Base-by-base conservation (phyloP, 2,888 invertebrate species). In the Neoascia interrupta region DNA sequence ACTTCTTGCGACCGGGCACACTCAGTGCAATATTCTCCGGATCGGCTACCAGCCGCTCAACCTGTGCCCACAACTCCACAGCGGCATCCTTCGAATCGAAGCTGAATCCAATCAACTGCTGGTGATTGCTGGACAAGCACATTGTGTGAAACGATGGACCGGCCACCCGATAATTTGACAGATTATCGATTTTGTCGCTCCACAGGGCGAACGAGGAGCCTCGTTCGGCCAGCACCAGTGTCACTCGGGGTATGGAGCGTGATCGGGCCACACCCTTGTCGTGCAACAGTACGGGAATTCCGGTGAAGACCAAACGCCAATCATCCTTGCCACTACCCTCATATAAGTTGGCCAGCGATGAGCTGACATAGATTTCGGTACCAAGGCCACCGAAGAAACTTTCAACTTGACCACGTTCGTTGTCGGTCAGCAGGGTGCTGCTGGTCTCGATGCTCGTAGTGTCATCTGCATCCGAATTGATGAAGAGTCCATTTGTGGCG, bases 171-270 rank as follows among this genome's bases (percentile, higher is more conserved):
- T 95, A 96, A 66, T 93, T 91, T 5, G 94, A 93, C 80, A 95
- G 89, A 86, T 95, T 94, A 87, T 95, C 95, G 82, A 96, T 93
- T 49, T 92, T 92, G 87, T 96, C 95, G 82, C 92, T 91, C 95
- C 95, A 96, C 16, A 96, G 88, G 63, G 93, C 92, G 87, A 96
- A 95, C 64, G 94, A 94, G 1, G 95, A 94, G 11, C 95, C 95
- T 26, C 93, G 91, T 86, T 95, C 95, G 1, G 94, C 94, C 53
- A 95, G 86, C 2, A 94, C 90, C 36, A 95, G 91, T 81, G 93
- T 92, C 8, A 95, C 92, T 18, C 92, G 91, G 23, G 94, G 90
- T 83, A 92, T 92, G 75, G 91, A 90, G 66, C 94, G 89, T 15
- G 93, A 91, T 61, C 93, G 90, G 8, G 94, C 93, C 84, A 94